These are phyloP conservation scores for Cirrhinus molitorella DNA, from an alignment of 2,797 vertebrate genomes.

Conservation along the genomic window DNA sequence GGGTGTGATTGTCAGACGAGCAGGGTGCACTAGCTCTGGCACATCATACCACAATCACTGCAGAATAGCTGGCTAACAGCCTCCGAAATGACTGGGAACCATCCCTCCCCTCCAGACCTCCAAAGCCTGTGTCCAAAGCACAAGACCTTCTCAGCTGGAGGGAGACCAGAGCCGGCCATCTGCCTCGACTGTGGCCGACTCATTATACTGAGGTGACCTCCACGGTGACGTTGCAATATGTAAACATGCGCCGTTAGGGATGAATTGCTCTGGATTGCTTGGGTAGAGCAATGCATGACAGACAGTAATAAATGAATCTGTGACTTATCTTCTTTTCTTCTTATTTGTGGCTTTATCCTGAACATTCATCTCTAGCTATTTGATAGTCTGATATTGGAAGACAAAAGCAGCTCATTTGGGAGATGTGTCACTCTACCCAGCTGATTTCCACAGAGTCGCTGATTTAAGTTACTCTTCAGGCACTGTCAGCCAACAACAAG, in stretches of 20 bases:
- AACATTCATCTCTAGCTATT: constrained; percentile 38
- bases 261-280: not conserved
- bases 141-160: constrained; percentile 31
- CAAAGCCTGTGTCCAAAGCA: constrained; percentile 45
- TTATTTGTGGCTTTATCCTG: constrained; percentile 5
- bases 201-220: constrained; percentile 39
- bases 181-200: not conserved
- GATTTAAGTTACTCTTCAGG: constrained; percentile 37
- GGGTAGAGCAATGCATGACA: not conserved
- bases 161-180: constrained; percentile 37
- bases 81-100: constrained; percentile 28
- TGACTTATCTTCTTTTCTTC: constrained; percentile 13
- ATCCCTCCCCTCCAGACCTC: constrained; percentile 24
- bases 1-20: constrained; percentile 42
- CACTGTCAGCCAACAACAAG: constrained; percentile 24
- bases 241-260: not conserved
- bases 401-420: constrained; percentile 33
- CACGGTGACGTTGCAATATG: not conserved
- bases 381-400: constrained; percentile 38
- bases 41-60: constrained; percentile 41
- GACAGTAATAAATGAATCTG: not conserved
- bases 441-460: constrained; percentile 30
- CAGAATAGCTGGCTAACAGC: constrained; percentile 42
- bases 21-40: constrained; percentile 32
- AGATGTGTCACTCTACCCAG: constrained; percentile 45